Evolutionary conservation across 2,888 invertebrate species (phyloP), one percentile per base, ranked within the genome.

Genomic region (Drosophila mulleri): DNA sequence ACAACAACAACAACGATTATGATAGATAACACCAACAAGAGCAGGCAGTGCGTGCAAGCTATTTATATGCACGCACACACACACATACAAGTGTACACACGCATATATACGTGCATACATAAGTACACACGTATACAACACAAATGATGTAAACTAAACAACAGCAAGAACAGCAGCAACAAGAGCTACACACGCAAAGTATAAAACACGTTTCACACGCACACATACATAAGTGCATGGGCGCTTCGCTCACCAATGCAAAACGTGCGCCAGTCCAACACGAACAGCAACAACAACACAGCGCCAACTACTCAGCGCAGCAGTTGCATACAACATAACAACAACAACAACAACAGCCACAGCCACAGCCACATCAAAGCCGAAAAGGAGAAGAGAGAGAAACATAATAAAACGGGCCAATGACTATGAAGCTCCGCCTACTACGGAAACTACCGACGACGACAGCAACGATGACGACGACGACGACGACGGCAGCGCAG

Each of bases 401-500:
- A 88, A 80, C 82, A 88, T 87, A 88, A 88, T 83, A 83, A 83
- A 86, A 84, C 83, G 87, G 81, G 85, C 92, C 92, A 92, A 92
- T 92, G 89, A 87, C 82, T 90, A 85, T 82, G 82, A 89, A 91
- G 90, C 92, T 92, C 92, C 92, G 92, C 92, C 92, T 91, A 86
- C 89, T 87, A 78, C 80, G 78, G 61, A 83, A 88, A 83, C 85
- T 81, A 81, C 78, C 83, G 83, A 87, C 83, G 72, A 83, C 65
- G 80, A 72, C 69, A 66, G 66, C 58, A 63, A 45, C 67, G 56
- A 48, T 45, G 58, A 69, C 54, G 64, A 50, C 65, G 54, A 61
- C 66, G 63, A 50, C 71, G 54, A 56, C 61, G 67, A 29, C 52
- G 44, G 54, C 66, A 72, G 61, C 72, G 74, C 73, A 59, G 67